Percentiles rank a stretch among this genome's conserved stretches.
Conservation (phyloP, 2,888 invertebrate species). For the Agrilus cyanescens region DNA sequence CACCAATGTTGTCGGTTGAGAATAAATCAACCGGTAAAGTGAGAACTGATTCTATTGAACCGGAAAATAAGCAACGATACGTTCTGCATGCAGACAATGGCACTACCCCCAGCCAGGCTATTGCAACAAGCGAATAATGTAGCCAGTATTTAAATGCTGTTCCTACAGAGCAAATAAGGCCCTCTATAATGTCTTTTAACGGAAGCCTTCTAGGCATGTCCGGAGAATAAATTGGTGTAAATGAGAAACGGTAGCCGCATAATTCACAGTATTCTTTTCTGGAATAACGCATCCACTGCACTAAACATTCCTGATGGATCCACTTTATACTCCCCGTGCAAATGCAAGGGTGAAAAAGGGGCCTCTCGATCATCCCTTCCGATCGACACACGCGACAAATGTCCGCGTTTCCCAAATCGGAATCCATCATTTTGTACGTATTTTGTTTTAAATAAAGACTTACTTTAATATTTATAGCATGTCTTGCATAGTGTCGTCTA, state of each 20-base stretch:
- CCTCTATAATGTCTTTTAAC: slow-evolving; percentile 81
- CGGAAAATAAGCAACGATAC: slow-evolving; percentile 85
- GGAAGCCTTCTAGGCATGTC: slow-evolving; percentile 99
- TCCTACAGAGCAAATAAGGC: slow-evolving; percentile 76
- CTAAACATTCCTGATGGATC: slow-evolving; percentile 96
- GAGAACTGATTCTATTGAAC: slow-evolving; percentile 74
- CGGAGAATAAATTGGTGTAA: slow-evolving; percentile 98
- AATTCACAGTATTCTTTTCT: slow-evolving; percentile 97
- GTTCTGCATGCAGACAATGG: slow-evolving; percentile 94
- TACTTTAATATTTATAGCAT: too few relatives aligned
- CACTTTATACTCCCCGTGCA: slow-evolving; percentile 99
- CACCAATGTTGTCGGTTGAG: slow-evolving; percentile 83
- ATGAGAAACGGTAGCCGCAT: slow-evolving; percentile 94
- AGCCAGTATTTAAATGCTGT: slow-evolving; percentile 94
- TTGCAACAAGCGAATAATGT: slow-evolving; percentile 91
- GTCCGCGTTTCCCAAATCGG: slow-evolving; percentile 55
- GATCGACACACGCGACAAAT: slow-evolving; percentile 97
- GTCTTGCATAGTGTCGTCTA: too few relatives aligned
- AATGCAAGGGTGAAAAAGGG: slow-evolving; percentile 95
- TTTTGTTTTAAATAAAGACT: too few relatives aligned
- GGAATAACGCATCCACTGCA: slow-evolving; percentile 99
- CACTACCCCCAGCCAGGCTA: slow-evolving; percentile 95
- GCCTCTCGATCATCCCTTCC: slow-evolving; percentile 83
- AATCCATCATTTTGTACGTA: slow-evolving; percentile 25
- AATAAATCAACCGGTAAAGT: slow-evolving; percentile 85